Evolutionary conservation across 2,113 vertebrate genomes (phyloP), one percentile per base, ranked within the genome.

Genomic region (Myiozetetes cayanensis): DNA sequence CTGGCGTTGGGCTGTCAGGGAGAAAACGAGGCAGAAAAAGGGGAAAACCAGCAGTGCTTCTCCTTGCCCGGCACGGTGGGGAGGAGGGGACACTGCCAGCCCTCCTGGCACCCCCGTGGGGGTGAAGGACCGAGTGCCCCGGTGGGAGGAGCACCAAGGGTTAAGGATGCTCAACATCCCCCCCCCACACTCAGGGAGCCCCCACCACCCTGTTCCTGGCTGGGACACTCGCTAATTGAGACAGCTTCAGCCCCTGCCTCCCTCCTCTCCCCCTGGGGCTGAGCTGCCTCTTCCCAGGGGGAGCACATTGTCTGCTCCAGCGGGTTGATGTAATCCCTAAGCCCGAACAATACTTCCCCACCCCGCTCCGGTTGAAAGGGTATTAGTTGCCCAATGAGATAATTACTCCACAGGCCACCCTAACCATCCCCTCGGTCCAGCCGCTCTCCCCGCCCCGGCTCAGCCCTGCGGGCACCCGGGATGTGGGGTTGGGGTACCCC

Each of bases 261-360:
- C 95, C 96, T 97, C 96, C 97, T 97, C 97, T 91, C 61, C 97
- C 97, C 96, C 94, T 78, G 92, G 93, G 87, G 88, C 93, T 66
- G 94, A 56, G 94, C 95, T 85, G 95, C 88, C 96, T 97, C 98
- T 96, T 97, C 97, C 96, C 73, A 58, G 82, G 88, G 94, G 96
- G 93, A 93, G 89, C 89, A 78, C 97, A 98, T 98, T 98, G 98
- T 98, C 97, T 93, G 97, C 96, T 96, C 96, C 96, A 56, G 96
- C 96, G 97, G 97, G 96, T 98, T 90, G 89, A 97, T 98, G 98
- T 98, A 98, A 98, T 98, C 98, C 98, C 95, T 85, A 78, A 86
- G 35, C 94, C 92, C 77, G 97, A 96, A 98, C 98, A 98, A 98
- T 98, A 90, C 97, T 89, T 95, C 91, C 96, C 95, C 94, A 85